Percentiles rank a stretch among this genome's conserved stretches.
phyloP scores from a whole-genome alignment of 2,113 vertebrate genomes.

The Siniperca chuatsi region DNA sequence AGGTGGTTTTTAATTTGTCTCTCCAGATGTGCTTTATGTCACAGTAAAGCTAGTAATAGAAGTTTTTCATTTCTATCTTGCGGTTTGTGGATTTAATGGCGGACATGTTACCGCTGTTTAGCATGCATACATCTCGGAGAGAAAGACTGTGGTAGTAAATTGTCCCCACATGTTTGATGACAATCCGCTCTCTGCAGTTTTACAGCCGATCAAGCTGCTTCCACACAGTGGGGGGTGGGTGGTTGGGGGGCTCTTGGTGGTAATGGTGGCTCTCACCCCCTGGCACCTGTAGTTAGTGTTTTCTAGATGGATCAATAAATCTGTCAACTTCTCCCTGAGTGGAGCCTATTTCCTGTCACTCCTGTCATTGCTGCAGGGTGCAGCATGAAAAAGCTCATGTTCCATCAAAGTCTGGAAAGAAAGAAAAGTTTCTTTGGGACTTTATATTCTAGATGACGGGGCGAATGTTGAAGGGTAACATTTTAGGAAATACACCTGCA shows the following conservation, averaged over 20 bases:
- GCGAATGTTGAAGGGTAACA: neutral
- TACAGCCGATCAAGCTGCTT: conserved; percentile 26
- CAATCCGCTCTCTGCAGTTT: conserved; percentile 37
- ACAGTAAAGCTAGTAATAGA: neutral
- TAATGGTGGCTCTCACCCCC: conserved; percentile 45
- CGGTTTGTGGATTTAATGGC: conserved; percentile 27
- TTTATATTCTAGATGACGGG: neutral
- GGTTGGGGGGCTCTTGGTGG: conserved; percentile 8
- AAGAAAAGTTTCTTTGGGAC: conserved; percentile 20
- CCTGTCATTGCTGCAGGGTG: conserved; percentile 32
- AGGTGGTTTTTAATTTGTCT: conserved; percentile 3
- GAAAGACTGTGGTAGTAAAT: conserved; percentile 15
- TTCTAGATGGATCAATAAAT: conserved; percentile 72
- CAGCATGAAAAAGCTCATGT: conserved; percentile 28
- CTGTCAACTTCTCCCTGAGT: conserved; percentile 62
- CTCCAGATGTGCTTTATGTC: neutral
- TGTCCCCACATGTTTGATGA: conserved; percentile 15
- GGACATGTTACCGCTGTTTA: conserved; percentile 12
- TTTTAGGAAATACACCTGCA: neutral
- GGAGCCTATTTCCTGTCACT: conserved; percentile 53
- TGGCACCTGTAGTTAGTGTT: conserved; percentile 52
- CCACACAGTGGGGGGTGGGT: conserved; percentile 15
- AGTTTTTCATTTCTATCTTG: neutral
- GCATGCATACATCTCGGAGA: conserved; percentile 5
- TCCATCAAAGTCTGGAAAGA: conserved; percentile 28